Percentiles rank a stretch among this genome's conserved stretches.
phyloP scores from a whole-genome alignment of 30 jellyfish, hydroid and myxozoan genomes.

The Aurelia sp. region DNA sequence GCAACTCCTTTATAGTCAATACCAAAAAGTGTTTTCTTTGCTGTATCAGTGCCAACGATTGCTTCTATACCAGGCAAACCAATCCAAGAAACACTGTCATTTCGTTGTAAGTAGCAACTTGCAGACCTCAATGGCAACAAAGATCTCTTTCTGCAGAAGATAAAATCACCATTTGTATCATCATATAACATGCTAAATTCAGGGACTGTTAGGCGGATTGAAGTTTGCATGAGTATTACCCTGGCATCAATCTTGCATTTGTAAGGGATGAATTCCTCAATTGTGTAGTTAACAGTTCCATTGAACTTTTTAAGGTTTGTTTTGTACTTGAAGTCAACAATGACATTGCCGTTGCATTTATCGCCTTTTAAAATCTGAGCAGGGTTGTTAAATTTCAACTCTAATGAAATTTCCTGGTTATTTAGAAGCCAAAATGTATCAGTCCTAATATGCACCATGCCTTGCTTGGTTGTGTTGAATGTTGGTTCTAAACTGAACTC shows the following conservation, averaged over 20 bases:
- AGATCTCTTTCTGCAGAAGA: constrained; percentile 4
- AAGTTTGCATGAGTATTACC: neutral
- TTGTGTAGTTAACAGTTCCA: neutral
- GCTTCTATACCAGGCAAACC: constrained; percentile 13
- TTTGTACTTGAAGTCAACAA: constrained; percentile 13
- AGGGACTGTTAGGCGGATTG: neutral
- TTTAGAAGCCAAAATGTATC: constrained; percentile 19
- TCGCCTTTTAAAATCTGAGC: neutral
- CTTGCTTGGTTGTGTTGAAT: neutral
- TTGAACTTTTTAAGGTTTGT: constrained; percentile 9
- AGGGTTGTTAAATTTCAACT: constrained; percentile 15
- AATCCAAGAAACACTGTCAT: neutral
- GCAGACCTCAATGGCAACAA: neutral
- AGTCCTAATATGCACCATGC: constrained; percentile 7
- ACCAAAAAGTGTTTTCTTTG: constrained; percentile 19
- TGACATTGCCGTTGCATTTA: constrained; percentile 2
- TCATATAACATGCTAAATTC: constrained; percentile 38
- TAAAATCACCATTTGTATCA: constrained; percentile 16
- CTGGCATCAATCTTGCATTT: constrained; percentile 13
- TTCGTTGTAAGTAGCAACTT: constrained; percentile 3
- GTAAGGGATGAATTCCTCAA: neutral
- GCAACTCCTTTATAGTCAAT: neutral
- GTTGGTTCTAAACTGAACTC: constrained; percentile 11
- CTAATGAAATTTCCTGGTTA: constrained; percentile 1
- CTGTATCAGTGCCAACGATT: constrained; percentile 21